Evolutionary conservation across 2,113 vertebrate genomes (phyloP).

Genomic region (Peromyscus leucopus): DNA sequence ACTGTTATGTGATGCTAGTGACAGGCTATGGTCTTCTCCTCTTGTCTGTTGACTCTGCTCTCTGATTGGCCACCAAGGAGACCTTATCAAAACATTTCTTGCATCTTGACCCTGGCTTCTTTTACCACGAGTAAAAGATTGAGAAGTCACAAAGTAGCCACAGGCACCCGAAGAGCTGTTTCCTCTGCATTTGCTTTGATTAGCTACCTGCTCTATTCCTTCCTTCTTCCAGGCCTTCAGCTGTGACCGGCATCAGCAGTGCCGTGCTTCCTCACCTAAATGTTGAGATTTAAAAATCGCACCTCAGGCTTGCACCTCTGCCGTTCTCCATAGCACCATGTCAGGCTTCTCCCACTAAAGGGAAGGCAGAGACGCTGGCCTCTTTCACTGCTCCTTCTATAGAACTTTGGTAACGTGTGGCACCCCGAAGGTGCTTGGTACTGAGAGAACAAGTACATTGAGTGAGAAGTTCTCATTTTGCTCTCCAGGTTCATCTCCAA

Average conservation of each 20-base stretch:
- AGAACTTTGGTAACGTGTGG: background rate
- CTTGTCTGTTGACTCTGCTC: background rate
- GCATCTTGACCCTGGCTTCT: background rate
- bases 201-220: background rate
- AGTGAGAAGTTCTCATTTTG: constrained; percentile 2
- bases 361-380: background rate
- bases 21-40: background rate
- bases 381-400: background rate
- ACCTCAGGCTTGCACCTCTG: background rate
- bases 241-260: background rate
- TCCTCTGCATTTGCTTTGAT: background rate
- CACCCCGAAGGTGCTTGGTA: background rate
- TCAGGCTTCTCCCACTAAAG: background rate
- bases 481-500: constrained; percentile 93
- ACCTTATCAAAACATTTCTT: background rate
- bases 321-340: background rate
- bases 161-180: background rate
- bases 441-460: background rate
- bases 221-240: background rate
- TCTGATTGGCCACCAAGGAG: background rate
- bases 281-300: background rate
- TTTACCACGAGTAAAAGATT: background rate
- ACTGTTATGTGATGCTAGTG: background rate
- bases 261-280: background rate
- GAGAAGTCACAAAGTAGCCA: background rate